Base-by-base conservation (phyloP, 2,797 vertebrate genomes). In the Chiloscyllium punctatum region DNA sequence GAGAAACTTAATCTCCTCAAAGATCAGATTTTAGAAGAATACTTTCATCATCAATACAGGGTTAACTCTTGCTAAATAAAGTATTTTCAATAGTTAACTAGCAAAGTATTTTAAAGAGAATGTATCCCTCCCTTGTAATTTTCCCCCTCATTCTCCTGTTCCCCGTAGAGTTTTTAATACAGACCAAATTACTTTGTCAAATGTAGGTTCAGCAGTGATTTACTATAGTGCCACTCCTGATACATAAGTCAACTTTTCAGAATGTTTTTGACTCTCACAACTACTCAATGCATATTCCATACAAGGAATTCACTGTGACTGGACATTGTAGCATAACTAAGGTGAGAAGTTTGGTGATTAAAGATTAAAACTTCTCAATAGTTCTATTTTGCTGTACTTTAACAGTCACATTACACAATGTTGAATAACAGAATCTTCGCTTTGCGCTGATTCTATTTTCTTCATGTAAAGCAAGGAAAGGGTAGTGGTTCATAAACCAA, bases 401-500 rank as follows among this genome's bases (percentile, higher is more conserved):
- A 11, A 30, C 27, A 48, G 15, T 33, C 94, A 94, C 33, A 13
- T 51, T 72, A n/a, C 33, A 71, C 69, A 71, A 51, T 72, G 42
- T 27, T 33, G 53, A 53, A 18, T n/a, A 66, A 91, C 27, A 53
- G 15, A 53, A 30, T 77, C 94, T 27, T 74, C 94, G 95, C 94
- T 71, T 77, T 95, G 48, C 48, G 16, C 48, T 95, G 69, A 72
- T 57, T 69, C 53, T 33, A 72, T 77, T 74, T 95, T 66, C 16
- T 74, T 74, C 69, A 53, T 53, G 6, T 21, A 95, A 53, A 74
- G 69, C 69, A 53, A 74, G 77, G 94, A 71, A 27, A 74, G 69
- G 94, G 27, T 53, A n/a, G 69, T 77, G 71, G 48, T 33, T 95
- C 94, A 77, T 71, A 95, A 95, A 72, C 94, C 94, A 95, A 48